A percentile compares a stretch with the other conserved stretches of the same genome.
Conservation (phyloP, 2,113 vertebrate species). For the Arizona elegans region DNA sequence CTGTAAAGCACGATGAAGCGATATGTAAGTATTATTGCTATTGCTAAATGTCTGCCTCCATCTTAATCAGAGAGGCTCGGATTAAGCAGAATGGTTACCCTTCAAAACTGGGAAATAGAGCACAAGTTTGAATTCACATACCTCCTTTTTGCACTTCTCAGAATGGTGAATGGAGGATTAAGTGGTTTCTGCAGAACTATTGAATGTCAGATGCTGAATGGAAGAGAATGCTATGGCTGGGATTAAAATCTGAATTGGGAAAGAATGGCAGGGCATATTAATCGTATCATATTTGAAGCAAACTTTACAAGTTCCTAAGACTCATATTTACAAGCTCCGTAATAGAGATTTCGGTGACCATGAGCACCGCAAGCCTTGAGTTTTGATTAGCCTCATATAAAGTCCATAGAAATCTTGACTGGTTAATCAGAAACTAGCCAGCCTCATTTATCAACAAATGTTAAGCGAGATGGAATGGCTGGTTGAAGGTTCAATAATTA, state of each 20-base stretch:
- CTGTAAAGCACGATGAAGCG: too few species aligned
- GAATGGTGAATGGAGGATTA: neutral
- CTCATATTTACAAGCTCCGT: neutral
- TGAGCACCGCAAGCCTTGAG: neutral
- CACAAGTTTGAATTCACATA: too few species aligned
- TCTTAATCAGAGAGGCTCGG: neutral
- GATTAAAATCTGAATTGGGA: neutral
- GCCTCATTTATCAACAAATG: neutral
- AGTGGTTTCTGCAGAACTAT: neutral
- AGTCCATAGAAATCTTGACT: neutral
- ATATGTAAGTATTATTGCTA: too few species aligned
- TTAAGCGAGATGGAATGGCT: neutral
- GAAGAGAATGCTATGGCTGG: neutral
- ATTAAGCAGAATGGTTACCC: neutral
- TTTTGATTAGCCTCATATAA: neutral
- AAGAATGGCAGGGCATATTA: neutral
- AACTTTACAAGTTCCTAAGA: neutral
- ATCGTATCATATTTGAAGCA: neutral
- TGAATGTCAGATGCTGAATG: neutral
- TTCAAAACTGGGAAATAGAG: neutral
- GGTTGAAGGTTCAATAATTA: neutral
- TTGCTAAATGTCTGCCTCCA: neutral
- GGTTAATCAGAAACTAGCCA: neutral
- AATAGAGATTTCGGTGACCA: neutral
- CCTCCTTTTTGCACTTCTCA: neutral